Conservation (phyloP, 1,140 invertebrate species). For the Drosophila equinoxialis region DNA sequence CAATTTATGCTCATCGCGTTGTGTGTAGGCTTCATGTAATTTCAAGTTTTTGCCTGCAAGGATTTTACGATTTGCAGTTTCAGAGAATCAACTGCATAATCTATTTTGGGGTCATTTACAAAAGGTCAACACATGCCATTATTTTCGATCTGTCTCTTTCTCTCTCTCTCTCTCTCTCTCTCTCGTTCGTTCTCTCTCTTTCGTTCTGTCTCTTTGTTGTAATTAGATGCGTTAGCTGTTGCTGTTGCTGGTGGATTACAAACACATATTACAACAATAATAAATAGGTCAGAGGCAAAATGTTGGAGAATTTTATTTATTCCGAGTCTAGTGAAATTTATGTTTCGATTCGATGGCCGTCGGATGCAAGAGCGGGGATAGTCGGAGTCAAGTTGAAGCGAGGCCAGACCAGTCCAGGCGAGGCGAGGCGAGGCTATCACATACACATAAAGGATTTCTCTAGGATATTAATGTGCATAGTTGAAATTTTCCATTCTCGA, state of each 20-base stretch:
- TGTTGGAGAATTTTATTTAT: slow-evolving; percentile 21
- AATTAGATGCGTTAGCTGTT: slow-evolving; percentile 14
- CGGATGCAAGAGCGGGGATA: neutral
- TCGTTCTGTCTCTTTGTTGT: slow-evolving; percentile 7
- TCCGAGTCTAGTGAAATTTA: slow-evolving; percentile 12
- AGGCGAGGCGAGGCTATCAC: neutral
- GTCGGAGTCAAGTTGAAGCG: neutral
- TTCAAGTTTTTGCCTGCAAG: slow-evolving; percentile 35
- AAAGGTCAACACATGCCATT: slow-evolving; percentile 59
- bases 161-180: neutral
- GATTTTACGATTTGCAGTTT: slow-evolving; percentile 36
- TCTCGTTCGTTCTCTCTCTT: neutral
- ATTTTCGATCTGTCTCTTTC: slow-evolving; percentile 8
- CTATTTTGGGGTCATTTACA: slow-evolving; percentile 72
- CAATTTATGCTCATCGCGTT: slow-evolving; percentile 74
- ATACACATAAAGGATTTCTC: slow-evolving; percentile 9
- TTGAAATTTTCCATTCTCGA: slow-evolving; percentile 13
- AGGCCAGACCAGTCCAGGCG: neutral
- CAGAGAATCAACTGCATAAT: slow-evolving; percentile 62
- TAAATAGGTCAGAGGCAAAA: slow-evolving; percentile 18
- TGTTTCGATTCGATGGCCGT: neutral
- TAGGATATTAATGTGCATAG: slow-evolving; percentile 12
- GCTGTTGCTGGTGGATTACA: slow-evolving; percentile 6
- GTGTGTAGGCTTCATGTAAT: slow-evolving; percentile 60
- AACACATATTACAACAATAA: slow-evolving; percentile 13